A percentile compares a stretch with the other conserved stretches of the same genome.
These are phyloP conservation scores for Hemitrygon akajei DNA, from an alignment of 2,797 vertebrate genomes.

Conservation along the genomic window DNA sequence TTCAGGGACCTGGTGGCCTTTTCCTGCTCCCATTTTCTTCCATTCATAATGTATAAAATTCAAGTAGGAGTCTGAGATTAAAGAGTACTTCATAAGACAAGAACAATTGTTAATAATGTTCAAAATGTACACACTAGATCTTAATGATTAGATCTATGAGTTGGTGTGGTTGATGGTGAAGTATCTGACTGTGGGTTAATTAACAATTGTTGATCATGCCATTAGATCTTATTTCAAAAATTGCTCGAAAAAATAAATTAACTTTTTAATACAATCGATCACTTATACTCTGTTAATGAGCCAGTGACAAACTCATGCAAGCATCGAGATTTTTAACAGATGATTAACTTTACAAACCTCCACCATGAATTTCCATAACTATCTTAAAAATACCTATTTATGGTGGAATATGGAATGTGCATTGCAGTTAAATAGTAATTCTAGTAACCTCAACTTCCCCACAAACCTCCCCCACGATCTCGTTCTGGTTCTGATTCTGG, in stretches of 20 bases:
- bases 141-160: neutral
- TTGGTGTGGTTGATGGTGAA: neutral
- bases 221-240: neutral
- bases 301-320: too few species aligned
- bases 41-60: neutral
- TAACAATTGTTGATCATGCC: neutral
- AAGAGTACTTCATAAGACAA: neutral
- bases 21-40: neutral
- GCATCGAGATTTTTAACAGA: neutral
- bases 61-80: neutral
- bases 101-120: neutral
- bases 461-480: too few species aligned
- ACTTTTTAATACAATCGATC: neutral
- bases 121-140: neutral
- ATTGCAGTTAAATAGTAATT: neutral
- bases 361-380: neutral
- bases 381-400: neutral
- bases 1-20: too few species aligned
- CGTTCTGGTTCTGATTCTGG: too few species aligned
- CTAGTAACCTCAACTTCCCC: too few species aligned
- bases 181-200: neutral
- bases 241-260: neutral
- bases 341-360: neutral
- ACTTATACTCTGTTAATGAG: neutral
- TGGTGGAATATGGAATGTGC: neutral